phyloP scores from a whole-genome alignment of 2,113 vertebrate species.

The Platysteira castanea region DNA sequence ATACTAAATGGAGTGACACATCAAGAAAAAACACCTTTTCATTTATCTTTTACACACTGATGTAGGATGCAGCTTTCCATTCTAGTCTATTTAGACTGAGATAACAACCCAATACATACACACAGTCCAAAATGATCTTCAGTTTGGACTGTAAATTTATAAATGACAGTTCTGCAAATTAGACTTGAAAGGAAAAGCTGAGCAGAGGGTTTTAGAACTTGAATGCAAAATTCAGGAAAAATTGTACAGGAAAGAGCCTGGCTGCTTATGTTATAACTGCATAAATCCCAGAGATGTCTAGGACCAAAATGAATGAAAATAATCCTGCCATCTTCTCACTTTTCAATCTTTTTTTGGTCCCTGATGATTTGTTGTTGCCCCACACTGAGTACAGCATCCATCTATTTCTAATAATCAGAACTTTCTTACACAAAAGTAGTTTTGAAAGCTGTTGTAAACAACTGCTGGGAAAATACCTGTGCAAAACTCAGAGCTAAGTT shows the following conservation, averaged over 20 bases:
- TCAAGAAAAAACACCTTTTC: not conserved
- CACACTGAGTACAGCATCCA: not conserved
- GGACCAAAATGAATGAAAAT: slow-evolving; percentile 11
- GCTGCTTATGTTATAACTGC: not conserved
- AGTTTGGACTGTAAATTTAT: slow-evolving; percentile 23
- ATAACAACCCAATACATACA: not conserved
- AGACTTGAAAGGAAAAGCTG: slow-evolving; percentile 42
- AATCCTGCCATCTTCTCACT: not conserved
- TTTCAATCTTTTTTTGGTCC: not conserved
- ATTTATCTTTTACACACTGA: not conserved
- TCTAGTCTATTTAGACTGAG: not conserved
- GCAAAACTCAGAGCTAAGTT: not conserved
- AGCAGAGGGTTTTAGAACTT: not conserved
- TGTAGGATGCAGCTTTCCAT: not conserved
- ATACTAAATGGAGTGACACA: not conserved
- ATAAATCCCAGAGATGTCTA: not conserved
- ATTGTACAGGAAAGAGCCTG: slow-evolving; percentile 4
- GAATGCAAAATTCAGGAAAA: slow-evolving; percentile 17
- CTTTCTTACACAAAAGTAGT: not conserved
- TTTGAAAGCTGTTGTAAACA: not conserved
- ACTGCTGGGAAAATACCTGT: not conserved
- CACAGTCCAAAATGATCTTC: slow-evolving; percentile 1
- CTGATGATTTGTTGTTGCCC: not conserved
- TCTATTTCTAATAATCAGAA: not conserved
- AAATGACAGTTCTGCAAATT: slow-evolving; percentile 23